These are phyloP conservation scores for Hucho hucho DNA, from an alignment of 2,113 vertebrate species.

Conservation along the genomic window DNA sequence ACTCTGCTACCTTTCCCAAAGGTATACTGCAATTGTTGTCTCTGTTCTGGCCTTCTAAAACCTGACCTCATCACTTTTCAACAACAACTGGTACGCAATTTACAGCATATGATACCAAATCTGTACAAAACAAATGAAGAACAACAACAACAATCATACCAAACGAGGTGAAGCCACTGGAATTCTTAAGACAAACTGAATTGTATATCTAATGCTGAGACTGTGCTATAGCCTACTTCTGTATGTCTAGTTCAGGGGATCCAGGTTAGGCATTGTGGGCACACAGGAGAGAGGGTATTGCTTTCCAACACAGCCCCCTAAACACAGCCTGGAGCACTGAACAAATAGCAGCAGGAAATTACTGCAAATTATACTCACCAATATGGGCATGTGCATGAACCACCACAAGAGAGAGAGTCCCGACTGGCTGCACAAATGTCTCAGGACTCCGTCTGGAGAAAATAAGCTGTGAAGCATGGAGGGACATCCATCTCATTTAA, in stretches of 20 bases:
- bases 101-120: constrained; percentile 11
- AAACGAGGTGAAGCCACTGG: neutral
- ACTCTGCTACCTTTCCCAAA: neutral
- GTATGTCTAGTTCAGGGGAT: neutral
- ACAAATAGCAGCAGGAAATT: constrained; percentile 66
- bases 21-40: neutral
- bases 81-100: constrained; percentile 23
- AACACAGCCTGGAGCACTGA: constrained; percentile 55
- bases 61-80: constrained; percentile 54
- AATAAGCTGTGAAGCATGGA: constrained; percentile 7
- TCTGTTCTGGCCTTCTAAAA: neutral
- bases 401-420: constrained; percentile 14
- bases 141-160: constrained; percentile 12
- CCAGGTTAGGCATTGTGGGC: neutral
- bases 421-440: constrained; percentile 37
- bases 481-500: constrained; percentile 54
- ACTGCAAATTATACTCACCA: constrained; percentile 54
- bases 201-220: neutral
- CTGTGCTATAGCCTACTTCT: neutral
- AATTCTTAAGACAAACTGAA: neutral
- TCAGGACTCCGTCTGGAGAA: constrained; percentile 19
- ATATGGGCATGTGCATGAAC: constrained; percentile 37
- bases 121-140: constrained; percentile 19
- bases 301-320: constrained; percentile 43
- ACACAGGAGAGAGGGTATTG: constrained; percentile 21